Conservation (phyloP, 2,797 vertebrate species). For the Lindbergichthys nudifrons region DNA sequence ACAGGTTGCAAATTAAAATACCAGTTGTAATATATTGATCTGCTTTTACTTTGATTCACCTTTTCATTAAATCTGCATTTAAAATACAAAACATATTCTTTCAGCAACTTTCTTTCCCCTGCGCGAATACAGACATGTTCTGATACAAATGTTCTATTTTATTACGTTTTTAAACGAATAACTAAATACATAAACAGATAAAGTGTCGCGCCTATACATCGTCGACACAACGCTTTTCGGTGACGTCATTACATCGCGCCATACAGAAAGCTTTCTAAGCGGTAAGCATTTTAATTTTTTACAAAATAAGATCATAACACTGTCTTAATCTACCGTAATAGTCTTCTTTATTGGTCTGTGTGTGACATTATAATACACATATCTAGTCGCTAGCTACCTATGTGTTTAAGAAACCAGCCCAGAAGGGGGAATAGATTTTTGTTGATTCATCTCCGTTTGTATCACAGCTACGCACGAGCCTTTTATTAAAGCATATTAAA, state of each 20-base stretch:
- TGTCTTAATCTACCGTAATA: rapidly evolving
- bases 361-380: rapidly evolving
- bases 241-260: conserved; percentile 29
- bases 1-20: neutral
- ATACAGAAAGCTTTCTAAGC: neutral
- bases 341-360: rapidly evolving
- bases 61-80: neutral
- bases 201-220: neutral
- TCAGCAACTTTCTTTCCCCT: neutral
- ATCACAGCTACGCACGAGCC: neutral
- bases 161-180: neutral
- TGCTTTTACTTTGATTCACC: neutral
- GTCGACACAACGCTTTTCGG: rapidly evolving
- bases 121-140: no score
- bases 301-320: rapidly evolving
- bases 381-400: rapidly evolving
- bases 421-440: neutral
- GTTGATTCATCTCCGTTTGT: conserved; percentile 35
- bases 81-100: neutral
- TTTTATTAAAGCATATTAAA: neutral
- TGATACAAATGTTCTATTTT: neutral
- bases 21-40: no score
- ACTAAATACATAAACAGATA: neutral
- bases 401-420: neutral
- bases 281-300: conserved; percentile 18